A percentile compares a stretch with the other conserved stretches of the same genome.
Conservation (phyloP, 1,140 invertebrate species). For the Zaprionus lachaisei region DNA sequence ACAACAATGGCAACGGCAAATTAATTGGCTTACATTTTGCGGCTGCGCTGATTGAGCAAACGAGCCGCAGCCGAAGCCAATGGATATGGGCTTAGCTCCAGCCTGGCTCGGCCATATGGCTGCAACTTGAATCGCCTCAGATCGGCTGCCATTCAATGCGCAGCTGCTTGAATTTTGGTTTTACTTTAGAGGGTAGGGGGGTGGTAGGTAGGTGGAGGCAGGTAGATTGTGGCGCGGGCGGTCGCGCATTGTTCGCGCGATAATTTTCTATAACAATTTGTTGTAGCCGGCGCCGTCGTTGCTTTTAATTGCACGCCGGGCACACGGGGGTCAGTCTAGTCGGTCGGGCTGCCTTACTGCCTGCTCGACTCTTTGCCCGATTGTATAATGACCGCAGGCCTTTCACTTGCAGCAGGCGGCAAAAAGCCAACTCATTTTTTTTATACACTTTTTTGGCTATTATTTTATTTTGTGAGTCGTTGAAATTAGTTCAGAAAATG, state of each 20-base stretch:
- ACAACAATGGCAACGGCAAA: conserved; percentile 38
- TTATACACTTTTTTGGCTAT: conserved; percentile 43
- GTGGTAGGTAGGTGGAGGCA: background rate
- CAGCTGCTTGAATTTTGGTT: conserved; percentile 41
- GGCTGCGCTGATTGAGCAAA: conserved; percentile 51
- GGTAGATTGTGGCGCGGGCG: conserved; percentile 37
- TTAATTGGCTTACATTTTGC: conserved; percentile 72
- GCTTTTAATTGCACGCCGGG: conserved; percentile 59
- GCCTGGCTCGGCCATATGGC: conserved; percentile 37
- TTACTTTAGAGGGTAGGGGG: background rate
- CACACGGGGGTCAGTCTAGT: conserved; percentile 47
- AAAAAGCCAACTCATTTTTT: conserved; percentile 67
- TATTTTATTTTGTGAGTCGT: conserved; percentile 75
- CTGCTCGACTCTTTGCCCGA: conserved; percentile 54
- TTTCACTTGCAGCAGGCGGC: conserved; percentile 62
- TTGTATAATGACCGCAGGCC: conserved; percentile 76
- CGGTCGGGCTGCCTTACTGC: background rate
- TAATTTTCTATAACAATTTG: conserved; percentile 70
- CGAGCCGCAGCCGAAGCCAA: conserved; percentile 44
- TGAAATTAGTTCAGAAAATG: conserved; percentile 72
- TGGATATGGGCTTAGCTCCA: conserved; percentile 36
- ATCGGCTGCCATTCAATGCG: conserved; percentile 24
- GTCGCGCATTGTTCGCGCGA: conserved; percentile 46
- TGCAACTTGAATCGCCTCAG: conserved; percentile 26
- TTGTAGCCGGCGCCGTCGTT: conserved; percentile 57